Evolutionary conservation across 2,888 invertebrate species (phyloP).

Genomic region (Hypena proboscidalis): DNA sequence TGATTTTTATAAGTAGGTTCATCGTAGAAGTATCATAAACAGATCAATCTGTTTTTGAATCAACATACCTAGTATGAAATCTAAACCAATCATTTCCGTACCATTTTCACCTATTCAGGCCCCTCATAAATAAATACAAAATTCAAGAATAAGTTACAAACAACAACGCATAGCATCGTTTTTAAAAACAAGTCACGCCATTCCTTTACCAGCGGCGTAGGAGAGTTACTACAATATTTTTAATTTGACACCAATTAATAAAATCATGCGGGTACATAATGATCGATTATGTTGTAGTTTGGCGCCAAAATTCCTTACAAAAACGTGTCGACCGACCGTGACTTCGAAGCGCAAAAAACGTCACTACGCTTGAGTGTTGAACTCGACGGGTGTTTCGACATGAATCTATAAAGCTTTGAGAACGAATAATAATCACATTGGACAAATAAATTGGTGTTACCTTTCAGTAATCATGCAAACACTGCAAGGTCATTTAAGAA

Average conservation of each 20-base stretch:
- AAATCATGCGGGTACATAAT: constrained; percentile 35
- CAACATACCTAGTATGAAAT: not conserved
- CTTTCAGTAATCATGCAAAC: constrained; percentile 48
- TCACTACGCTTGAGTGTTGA: constrained; percentile 43
- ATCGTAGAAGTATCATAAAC: no score
- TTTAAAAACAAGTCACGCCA: constrained; percentile 53
- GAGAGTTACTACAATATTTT: constrained; percentile 27
- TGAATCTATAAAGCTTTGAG: constrained; percentile 22
- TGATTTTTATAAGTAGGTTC: no score
- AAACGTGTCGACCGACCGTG: constrained; percentile 80
- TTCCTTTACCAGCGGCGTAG: constrained; percentile 36
- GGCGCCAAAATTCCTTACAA: constrained; percentile 82
- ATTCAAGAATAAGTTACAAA: constrained; percentile 54
- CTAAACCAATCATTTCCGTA: constrained; percentile 45
- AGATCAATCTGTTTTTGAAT: no score
- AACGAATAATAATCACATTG: constrained; percentile 33
- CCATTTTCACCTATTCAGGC: constrained; percentile 59
- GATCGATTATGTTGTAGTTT: constrained; percentile 63
- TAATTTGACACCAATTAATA: constrained; percentile 27
- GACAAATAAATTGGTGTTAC: constrained; percentile 38
- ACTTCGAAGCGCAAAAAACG: constrained; percentile 64
- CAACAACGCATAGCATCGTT: constrained; percentile 35
- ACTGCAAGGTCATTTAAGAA: constrained; percentile 48
- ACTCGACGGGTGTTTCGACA: constrained; percentile 34
- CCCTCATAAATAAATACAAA: constrained; percentile 65